These are phyloP conservation scores for Listronotus oregonensis DNA, from an alignment of 1,140 invertebrate species.

Conservation along the genomic window DNA sequence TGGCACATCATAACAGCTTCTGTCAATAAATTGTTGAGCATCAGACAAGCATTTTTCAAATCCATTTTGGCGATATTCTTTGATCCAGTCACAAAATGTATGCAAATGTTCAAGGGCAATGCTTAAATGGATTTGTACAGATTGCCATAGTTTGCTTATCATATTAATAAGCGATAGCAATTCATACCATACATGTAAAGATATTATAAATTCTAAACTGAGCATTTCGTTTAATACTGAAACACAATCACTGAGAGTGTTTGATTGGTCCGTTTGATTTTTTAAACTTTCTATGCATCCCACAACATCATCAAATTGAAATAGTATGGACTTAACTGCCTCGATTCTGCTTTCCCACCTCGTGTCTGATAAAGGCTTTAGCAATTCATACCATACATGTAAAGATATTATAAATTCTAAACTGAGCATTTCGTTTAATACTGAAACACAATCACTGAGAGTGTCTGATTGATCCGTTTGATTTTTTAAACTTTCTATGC, in stretches of 20 bases:
- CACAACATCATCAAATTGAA: slow-evolving; percentile 45
- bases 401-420: no score
- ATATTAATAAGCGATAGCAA: slow-evolving; percentile 44
- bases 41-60: slow-evolving; percentile 38
- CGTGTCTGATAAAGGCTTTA: no score
- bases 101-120: slow-evolving; percentile 41
- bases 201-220: slow-evolving; percentile 46
- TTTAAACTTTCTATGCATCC: slow-evolving; percentile 44
- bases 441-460: no score
- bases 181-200: slow-evolving; percentile 44
- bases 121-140: slow-evolving; percentile 39
- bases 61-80: slow-evolving; percentile 25
- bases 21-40: slow-evolving; percentile 35
- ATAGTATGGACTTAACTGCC: no score
- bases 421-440: no score
- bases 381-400: no score
- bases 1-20: slow-evolving; percentile 19
- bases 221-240: slow-evolving; percentile 44
- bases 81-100: slow-evolving; percentile 34
- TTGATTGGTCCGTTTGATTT: slow-evolving; percentile 43
- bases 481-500: no score
- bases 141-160: slow-evolving; percentile 47
- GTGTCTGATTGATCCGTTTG: no score
- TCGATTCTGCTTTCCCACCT: no score
- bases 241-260: slow-evolving; percentile 44